Evolutionary conservation across 2,797 vertebrate species (phyloP).

Genomic region (Scleropages formosus): DNA sequence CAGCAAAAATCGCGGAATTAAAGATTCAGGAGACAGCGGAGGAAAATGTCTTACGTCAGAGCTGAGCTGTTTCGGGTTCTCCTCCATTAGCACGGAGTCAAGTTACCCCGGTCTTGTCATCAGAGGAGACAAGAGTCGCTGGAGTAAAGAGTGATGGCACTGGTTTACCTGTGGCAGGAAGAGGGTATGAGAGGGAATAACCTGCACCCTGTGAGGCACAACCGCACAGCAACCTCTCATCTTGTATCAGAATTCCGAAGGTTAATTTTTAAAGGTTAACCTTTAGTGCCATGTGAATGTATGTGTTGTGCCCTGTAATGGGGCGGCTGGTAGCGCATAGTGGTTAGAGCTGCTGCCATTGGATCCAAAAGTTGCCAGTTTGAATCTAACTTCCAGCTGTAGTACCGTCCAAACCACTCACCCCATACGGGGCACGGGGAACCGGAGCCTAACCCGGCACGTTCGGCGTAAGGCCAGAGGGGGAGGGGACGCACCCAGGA

Average conservation of each 20-base stretch:
- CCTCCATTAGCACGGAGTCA: not conserved
- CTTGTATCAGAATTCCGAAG: slow-evolving; percentile 17
- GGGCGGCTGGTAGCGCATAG: too few relatives aligned
- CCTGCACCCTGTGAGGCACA: not conserved
- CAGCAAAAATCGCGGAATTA: not conserved
- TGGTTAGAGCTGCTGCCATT: too few relatives aligned
- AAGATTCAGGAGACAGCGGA: not conserved
- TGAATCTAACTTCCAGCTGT: too few relatives aligned
- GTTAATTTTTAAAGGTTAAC: slow-evolving; percentile 6
- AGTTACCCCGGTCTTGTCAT: not conserved
- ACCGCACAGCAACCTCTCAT: slow-evolving; percentile 6
- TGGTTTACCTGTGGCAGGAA: not conserved
- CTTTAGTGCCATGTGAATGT: slow-evolving; percentile 25
- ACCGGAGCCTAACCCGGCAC: too few relatives aligned
- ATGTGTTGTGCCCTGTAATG: too few relatives aligned
- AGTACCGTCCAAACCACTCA: too few relatives aligned
- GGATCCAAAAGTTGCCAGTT: too few relatives aligned
- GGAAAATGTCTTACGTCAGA: not conserved
- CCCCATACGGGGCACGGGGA: too few relatives aligned
- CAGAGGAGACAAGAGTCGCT: not conserved
- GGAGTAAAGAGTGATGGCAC: not conserved
- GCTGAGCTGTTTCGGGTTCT: not conserved
- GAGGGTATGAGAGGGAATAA: not conserved
- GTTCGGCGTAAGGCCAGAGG: too few relatives aligned
- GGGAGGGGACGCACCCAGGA: too few relatives aligned